Conservation (phyloP, 2,113 vertebrate genomes). For the Neoarius graeffei region DNA sequence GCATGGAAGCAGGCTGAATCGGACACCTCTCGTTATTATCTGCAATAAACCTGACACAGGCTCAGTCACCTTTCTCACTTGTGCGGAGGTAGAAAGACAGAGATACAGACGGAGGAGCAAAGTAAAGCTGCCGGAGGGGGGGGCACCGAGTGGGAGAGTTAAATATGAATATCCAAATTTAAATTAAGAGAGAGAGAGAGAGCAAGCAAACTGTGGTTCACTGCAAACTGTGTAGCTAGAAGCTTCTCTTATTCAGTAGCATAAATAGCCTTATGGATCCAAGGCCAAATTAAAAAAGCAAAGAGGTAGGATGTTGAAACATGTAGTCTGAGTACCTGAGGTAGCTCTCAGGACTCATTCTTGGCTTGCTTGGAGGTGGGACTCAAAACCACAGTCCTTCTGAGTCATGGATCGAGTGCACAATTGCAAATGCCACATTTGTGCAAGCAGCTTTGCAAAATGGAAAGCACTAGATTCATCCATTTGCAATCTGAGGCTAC, state of each 20-base stretch:
- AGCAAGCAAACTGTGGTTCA: too few relatives aligned
- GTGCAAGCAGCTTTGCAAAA: background rate
- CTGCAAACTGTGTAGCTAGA: background rate
- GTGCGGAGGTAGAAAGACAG: background rate
- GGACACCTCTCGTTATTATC: constrained; percentile 31
- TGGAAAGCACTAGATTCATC: background rate
- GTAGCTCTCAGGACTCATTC: background rate
- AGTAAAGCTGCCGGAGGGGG: background rate
- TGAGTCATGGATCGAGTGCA: too few relatives aligned
- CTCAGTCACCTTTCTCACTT: constrained; percentile 36
- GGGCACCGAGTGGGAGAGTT: background rate
- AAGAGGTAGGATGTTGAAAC: background rate
- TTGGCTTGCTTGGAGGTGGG: background rate
- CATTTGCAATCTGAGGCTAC: too few relatives aligned
- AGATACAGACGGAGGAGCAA: constrained; percentile 2
- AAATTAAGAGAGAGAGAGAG: background rate
- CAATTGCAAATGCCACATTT: background rate
- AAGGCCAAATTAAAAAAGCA: background rate
- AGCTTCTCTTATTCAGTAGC: background rate
- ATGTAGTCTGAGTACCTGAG: background rate
- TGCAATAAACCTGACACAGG: constrained; percentile 8
- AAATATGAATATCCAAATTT: background rate
- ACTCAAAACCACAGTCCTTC: too few relatives aligned
- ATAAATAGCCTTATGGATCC: background rate
- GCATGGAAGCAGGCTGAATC: constrained; percentile 27